Evolutionary conservation across 2,888 invertebrate species (phyloP).

Genomic region (Megamerina dolium): DNA sequence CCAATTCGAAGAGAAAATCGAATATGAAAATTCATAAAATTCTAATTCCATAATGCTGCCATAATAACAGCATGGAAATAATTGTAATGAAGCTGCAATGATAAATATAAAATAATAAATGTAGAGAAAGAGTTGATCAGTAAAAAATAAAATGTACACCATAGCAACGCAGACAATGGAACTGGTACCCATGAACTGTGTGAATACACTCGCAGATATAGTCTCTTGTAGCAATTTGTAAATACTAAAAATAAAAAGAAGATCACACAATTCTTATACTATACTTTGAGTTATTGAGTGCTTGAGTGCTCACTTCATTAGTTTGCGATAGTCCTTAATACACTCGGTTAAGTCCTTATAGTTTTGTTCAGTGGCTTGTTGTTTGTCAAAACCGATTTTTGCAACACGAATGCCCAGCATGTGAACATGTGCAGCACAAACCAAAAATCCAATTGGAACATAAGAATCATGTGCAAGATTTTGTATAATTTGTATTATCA

Average conservation of each 20-base stretch:
- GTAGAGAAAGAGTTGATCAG: conserved; percentile 14
- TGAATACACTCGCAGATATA: conserved; percentile 12
- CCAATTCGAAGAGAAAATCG: conserved; percentile 25
- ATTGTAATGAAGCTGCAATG: conserved; percentile 15
- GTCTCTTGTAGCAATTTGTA: conserved; percentile 11
- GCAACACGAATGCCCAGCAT: conserved; percentile 20
- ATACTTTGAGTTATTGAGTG: too few species aligned
- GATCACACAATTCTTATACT: too few species aligned
- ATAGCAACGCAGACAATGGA: conserved; percentile 19
- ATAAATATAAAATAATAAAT: conserved; percentile 17
- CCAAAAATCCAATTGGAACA: conserved; percentile 15
- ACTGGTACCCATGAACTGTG: conserved; percentile 16
- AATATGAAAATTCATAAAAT: conserved; percentile 18
- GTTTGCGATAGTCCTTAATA: conserved; percentile 20
- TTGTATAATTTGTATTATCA: conserved; percentile 17
- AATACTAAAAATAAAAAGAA: conserved; percentile 20
- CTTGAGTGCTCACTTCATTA: conserved; percentile 21
- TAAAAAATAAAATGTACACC: conserved; percentile 19
- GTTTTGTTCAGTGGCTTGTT: conserved; percentile 1
- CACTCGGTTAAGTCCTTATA: too few species aligned
- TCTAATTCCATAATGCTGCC: conserved; percentile 21
- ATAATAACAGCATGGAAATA: conserved; percentile 23
- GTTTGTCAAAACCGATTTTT: conserved; percentile 16
- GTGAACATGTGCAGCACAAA: conserved; percentile 22
- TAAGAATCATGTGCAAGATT: conserved; percentile 21